Evolutionary conservation across 2,888 invertebrate species (phyloP), one percentile per base, ranked within the genome.

Genomic region (Hirudinaria manillensis): DNA sequence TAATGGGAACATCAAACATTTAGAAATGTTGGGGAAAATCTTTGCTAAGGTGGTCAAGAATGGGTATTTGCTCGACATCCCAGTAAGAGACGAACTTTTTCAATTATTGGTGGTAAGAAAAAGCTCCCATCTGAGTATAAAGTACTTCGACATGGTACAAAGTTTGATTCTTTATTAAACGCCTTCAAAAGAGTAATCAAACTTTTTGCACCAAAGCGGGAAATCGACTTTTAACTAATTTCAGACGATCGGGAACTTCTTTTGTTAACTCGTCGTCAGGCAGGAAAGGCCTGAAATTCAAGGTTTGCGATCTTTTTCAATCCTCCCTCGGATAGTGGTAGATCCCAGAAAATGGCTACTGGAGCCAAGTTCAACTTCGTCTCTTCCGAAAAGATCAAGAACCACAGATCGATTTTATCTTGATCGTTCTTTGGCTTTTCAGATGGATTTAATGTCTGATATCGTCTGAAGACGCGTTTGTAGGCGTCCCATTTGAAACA

Each of bases 341-440:
- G 75, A 4, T 79, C 80, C 79, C 80, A 81, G 34, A 81, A 78
- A 29, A 77, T 67, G 61, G 78, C 79, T 51, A 79, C 56, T 27
- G 80, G 80, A 6, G 56, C 55, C 51, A 81, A 68, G 70, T 81
- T 80, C 21, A 66, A 36, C 2, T 74, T 74, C 19, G 75, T 75
- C 7, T 66, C 74, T 67, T 78, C 38, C 10, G 80, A 80, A 75
- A 79, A 80, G 6, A 65, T 68, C 24, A 51, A 21, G 45, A 80
- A 78, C 80, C 80, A 81, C 16, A 75, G 72, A 72, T 79, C 78
- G 24, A 80, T 79, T 71, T 79, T 78, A 16, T 79, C 78, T 65
- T 79, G 77, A 34, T 79, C 74, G 45, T 19, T 71, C 36, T 45
- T 56, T 19, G 78, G 76, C n/a, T 74, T 66, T 32, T 71, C 66